Evolutionary conservation across 2,113 vertebrate genomes (phyloP).

Genomic region (Hemibagrus wyckioides): DNA sequence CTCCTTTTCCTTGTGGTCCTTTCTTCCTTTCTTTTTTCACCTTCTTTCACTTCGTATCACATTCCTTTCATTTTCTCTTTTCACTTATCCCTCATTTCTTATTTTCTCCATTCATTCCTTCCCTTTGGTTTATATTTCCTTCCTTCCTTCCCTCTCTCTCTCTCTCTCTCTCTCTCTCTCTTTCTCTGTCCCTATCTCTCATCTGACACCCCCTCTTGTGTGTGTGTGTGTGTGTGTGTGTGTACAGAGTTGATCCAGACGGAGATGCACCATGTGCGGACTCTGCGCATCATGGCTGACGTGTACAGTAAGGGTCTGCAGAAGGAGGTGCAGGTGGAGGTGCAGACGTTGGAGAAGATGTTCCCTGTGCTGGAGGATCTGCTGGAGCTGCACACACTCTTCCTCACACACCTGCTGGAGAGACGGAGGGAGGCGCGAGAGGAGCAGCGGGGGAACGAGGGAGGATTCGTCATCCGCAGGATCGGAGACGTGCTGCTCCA

Average conservation of each 20-base stretch:
- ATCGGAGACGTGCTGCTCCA: conserved; percentile 85
- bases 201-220: not conserved
- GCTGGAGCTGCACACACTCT: conserved; percentile 83
- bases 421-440: conserved; percentile 76
- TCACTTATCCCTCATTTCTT: not conserved
- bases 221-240: not conserved
- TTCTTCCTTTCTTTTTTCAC: not conserved
- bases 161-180: not conserved
- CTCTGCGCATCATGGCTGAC: conserved; percentile 89
- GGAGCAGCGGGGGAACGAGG: conserved; percentile 70
- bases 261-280: conserved; percentile 90
- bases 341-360: conserved; percentile 82
- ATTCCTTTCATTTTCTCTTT: no score
- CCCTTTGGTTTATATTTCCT: not conserved
- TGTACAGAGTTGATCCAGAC: conserved; percentile 88
- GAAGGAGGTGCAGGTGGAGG: conserved; percentile 84
- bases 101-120: not conserved
- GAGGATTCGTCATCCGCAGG: conserved; percentile 81
- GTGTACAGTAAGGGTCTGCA: conserved; percentile 87
- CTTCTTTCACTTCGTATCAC: not conserved
- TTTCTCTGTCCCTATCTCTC: not conserved
- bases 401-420: conserved; percentile 85
- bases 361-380: conserved; percentile 88
- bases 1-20: not conserved
- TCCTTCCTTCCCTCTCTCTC: not conserved